phyloP scores from a whole-genome alignment of 2,113 vertebrate species.

The Poeciliopsis turrubarensis region DNA sequence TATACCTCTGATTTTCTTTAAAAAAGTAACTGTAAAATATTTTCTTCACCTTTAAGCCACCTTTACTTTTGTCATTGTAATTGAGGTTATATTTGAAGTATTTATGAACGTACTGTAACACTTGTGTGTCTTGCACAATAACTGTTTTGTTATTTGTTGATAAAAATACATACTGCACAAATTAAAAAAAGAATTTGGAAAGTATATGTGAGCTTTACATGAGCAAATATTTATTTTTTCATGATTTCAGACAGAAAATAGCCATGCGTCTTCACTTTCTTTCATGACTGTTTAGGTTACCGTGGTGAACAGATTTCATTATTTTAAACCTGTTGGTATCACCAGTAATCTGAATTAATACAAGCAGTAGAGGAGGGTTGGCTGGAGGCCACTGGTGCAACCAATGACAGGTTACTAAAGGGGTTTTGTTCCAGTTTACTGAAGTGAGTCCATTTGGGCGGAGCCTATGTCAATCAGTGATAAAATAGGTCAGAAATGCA shows the following conservation, averaged over 20 bases:
- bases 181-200: conserved; percentile 13
- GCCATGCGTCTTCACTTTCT: neutral
- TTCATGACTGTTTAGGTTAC: neutral
- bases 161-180: conserved; percentile 11
- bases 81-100: neutral
- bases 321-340: neutral
- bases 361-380: neutral
- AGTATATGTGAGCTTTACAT: neutral
- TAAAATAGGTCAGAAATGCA: neutral
- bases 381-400: neutral
- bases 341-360: neutral
- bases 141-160: neutral
- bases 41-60: neutral
- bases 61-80: conserved; percentile 13
- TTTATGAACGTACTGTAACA: neutral
- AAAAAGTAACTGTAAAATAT: neutral
- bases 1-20: neutral
- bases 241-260: neutral
- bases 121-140: conserved; percentile 21
- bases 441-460: neutral
- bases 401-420: neutral
- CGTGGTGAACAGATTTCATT: neutral
- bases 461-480: neutral
- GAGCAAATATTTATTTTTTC: neutral
- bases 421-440: conserved; percentile 5